A percentile compares a stretch with the other conserved stretches of the same genome.
These are phyloP conservation scores for Periophthalmodon schlosseri DNA, from an alignment of 2,113 vertebrate species.

Conservation along the genomic window DNA sequence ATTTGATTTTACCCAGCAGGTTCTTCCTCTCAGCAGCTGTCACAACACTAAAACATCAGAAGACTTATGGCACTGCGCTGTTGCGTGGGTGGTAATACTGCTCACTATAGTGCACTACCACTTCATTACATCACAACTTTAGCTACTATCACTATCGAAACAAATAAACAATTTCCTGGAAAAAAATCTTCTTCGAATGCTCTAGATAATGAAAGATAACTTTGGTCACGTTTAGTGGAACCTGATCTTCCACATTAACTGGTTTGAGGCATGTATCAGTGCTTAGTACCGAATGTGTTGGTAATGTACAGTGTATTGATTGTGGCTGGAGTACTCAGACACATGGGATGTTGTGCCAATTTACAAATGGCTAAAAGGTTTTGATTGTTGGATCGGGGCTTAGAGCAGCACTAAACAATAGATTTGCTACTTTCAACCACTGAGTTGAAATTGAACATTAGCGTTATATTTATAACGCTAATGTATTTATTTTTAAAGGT, in stretches of 20 bases:
- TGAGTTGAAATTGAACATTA: background rate
- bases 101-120: background rate
- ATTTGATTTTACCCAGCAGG: constrained; percentile 41
- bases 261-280: background rate
- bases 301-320: constrained; percentile 29
- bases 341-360: constrained; percentile 2
- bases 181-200: background rate
- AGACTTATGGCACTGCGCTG: constrained; percentile 16
- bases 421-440: background rate
- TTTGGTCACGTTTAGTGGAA: background rate
- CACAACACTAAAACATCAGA: constrained; percentile 53
- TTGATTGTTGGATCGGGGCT: background rate
- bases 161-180: background rate
- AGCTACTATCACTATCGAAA: background rate
- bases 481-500: too few relatives aligned
- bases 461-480: background rate
- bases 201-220: background rate
- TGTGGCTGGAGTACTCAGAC: constrained; percentile 15
- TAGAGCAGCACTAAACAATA: background rate
- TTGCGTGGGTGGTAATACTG: constrained; percentile 10
- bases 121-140: background rate
- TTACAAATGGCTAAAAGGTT: background rate
- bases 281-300: background rate
- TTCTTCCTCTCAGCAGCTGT: constrained; percentile 53
- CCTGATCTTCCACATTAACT: background rate